These are phyloP conservation scores for Apteryx mantelli DNA, from an alignment of 2,113 vertebrate species.

Conservation along the genomic window DNA sequence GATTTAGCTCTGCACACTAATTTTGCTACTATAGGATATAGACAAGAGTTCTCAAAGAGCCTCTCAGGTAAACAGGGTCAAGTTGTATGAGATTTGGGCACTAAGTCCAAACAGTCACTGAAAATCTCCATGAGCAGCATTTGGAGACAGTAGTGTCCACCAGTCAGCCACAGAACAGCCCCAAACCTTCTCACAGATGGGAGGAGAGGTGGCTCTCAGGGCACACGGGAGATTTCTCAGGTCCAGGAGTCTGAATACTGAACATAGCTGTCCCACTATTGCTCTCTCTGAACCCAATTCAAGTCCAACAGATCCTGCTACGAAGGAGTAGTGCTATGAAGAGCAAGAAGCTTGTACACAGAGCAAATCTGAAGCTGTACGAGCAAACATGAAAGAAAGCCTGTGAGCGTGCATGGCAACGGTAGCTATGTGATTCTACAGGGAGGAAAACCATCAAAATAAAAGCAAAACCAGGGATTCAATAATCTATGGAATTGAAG, in stretches of 20 bases:
- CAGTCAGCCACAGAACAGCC: rapidly evolving
- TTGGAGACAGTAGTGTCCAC: background rate
- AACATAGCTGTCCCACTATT: background rate
- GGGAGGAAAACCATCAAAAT: background rate
- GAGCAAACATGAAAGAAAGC: background rate
- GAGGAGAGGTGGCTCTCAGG: background rate
- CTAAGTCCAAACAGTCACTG: background rate
- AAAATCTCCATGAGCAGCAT: background rate
- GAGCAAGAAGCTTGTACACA: background rate
- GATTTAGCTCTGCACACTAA: background rate
- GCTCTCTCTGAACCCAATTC: background rate
- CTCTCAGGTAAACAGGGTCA: background rate
- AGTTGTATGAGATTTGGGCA: background rate
- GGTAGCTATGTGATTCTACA: background rate
- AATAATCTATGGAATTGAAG: background rate
- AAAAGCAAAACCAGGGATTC: constrained; percentile 4
- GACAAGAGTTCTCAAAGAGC: background rate
- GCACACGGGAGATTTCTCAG: background rate
- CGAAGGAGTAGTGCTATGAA: background rate
- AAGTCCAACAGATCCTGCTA: background rate
- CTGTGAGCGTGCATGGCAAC: background rate
- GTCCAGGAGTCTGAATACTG: background rate
- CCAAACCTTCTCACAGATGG: background rate
- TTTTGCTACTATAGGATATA: background rate
- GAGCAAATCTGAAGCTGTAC: background rate